Base-by-base conservation (phyloP, 64 coral and sea anemone genomes). In the Anthopleura sola region DNA sequence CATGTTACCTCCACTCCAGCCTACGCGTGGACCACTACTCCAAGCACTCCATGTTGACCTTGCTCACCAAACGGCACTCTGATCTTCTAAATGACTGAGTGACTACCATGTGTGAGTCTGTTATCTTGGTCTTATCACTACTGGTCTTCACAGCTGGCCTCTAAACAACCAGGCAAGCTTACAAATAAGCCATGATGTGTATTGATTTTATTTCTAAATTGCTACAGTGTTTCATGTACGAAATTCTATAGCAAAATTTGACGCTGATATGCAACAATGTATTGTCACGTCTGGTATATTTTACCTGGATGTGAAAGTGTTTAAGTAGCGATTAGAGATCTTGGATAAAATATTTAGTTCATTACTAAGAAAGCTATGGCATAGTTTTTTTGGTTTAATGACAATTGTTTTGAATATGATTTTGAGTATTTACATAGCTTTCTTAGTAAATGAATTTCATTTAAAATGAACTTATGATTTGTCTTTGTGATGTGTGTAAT, bases 1-100 rank as follows among this genome's bases (percentile, higher is more conserved):
- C 50, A 48, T 18, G 53, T 83, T 83, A 83, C 82, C 82, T 83
- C 82, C 82, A 83, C 48, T 83, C 18, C 44, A 55, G 46, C 51
- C 50, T 28, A 18, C 29, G 0, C 11, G 16, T 36, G 55, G 47
- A 50, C 50, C 58, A 20, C 47, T 46, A 28, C 82, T 28, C 28
- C 66, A 71, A 71, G 66, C 46, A 36, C 44, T 56, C 28, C 50
- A 29, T 58, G 51, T 83, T 58, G 82, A 17, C 55, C 82, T 23
- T 28, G 29, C 66, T 71, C 66, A 71, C 66, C 66, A 33, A 32
- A 71, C 66, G 34, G 49, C 80, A 53, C 80, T 33, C 40, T 71
- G 66, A 71, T 71, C 66, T 71, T 14, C 66, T 71, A 71, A 71
- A 34, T 71, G 66, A 32, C 66, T 71, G 66, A 71, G 66, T 71